phyloP scores from a whole-genome alignment of 2,888 invertebrate species.

The Bibio marci region DNA sequence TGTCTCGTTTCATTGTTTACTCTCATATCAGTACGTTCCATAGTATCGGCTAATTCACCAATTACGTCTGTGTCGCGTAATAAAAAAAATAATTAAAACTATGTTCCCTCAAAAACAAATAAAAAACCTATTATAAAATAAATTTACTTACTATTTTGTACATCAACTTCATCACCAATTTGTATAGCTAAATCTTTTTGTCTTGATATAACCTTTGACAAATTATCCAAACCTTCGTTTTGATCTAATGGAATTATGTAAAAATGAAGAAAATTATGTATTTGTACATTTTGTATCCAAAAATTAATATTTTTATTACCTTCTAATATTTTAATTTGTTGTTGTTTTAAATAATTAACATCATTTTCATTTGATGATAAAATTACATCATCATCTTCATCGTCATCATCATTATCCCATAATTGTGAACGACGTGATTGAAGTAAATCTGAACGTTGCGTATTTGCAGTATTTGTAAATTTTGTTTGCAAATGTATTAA shows the following conservation, averaged over 20 bases:
- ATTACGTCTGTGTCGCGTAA: slow-evolving; percentile 55
- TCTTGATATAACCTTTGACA: slow-evolving; percentile 54
- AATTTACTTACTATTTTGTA: slow-evolving; percentile 48
- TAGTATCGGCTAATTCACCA: slow-evolving; percentile 54
- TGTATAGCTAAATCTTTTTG: slow-evolving; percentile 60
- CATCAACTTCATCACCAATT: slow-evolving; percentile 57
- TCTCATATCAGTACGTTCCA: slow-evolving; percentile 51
- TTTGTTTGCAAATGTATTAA: slow-evolving; percentile 36
- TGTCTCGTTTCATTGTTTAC: slow-evolving; percentile 48
- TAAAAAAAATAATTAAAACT: too few relatives aligned
- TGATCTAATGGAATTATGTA: slow-evolving; percentile 35
- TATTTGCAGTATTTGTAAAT: slow-evolving; percentile 16
- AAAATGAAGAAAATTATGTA: slow-evolving; percentile 12
- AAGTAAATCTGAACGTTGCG: slow-evolving; percentile 7
- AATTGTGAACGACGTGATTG: slow-evolving; percentile 10
- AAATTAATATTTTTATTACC: slow-evolving; percentile 26
- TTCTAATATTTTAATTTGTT: slow-evolving; percentile 40
- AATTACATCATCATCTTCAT: slow-evolving; percentile 29
- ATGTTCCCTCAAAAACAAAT: slow-evolving; percentile 8
- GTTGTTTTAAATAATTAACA: slow-evolving; percentile 33
- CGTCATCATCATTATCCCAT: slow-evolving; percentile 19
- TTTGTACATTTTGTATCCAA: neutral
- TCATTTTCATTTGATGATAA: slow-evolving; percentile 21
- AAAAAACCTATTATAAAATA: slow-evolving; percentile 5
- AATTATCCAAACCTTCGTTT: slow-evolving; percentile 54